A percentile compares a stretch with the other conserved stretches of the same genome.
These are phyloP conservation scores for Sebastes baramenuke DNA, from an alignment of 2,797 vertebrate genomes.

Conservation along the genomic window DNA sequence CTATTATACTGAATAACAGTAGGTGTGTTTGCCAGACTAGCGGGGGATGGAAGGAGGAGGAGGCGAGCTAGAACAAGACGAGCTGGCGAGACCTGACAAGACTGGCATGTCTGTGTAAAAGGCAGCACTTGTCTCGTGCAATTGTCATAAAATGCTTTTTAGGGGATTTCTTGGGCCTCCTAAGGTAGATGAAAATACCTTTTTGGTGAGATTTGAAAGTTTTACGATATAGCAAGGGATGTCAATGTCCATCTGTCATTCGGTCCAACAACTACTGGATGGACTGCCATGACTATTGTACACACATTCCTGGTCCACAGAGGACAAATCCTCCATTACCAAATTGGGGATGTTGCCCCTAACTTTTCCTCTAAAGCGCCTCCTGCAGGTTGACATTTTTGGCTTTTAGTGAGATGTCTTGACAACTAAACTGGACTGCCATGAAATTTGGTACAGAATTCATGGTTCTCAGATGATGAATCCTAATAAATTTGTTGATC, in stretches of 20 bases:
- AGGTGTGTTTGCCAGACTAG: constrained; percentile 6
- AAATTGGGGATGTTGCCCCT: not conserved
- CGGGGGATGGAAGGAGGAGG: not conserved
- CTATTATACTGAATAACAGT: not conserved
- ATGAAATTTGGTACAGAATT: not conserved
- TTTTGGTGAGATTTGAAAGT: not conserved
- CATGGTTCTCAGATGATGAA: not conserved
- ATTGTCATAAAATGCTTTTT: fast-evolving
- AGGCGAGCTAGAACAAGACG: constrained; percentile 43
- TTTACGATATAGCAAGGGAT: not conserved
- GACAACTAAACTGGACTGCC: not conserved
- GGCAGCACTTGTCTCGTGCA: not conserved
- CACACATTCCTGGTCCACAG: not conserved
- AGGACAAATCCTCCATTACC: not conserved
- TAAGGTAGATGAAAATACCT: not conserved
- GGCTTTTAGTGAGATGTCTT: not conserved
- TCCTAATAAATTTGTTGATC: not conserved
- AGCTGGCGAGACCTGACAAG: not conserved
- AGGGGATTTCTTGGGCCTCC: not conserved
- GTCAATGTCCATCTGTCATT: not conserved
- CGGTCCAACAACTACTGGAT: not conserved
- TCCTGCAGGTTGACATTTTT: not conserved
- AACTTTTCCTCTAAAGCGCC: not conserved
- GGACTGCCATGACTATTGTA: not conserved
- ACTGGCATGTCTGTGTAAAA: not conserved